These are phyloP conservation scores for Caenorhabditis sp. DNA, from an alignment of 2,888 invertebrate genomes.

Conservation along the genomic window DNA sequence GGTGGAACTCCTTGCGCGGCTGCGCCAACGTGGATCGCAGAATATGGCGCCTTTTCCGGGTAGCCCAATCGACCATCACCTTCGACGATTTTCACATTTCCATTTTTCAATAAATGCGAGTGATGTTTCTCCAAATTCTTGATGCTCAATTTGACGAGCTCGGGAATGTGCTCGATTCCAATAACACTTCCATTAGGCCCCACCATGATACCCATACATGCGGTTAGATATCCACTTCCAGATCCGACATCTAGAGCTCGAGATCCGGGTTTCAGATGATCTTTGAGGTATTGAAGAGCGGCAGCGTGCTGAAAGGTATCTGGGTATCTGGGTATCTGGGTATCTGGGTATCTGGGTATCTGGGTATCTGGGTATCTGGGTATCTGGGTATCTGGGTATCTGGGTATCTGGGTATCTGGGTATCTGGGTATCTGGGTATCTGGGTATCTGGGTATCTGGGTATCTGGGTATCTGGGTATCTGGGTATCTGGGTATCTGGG, in stretches of 20 bases:
- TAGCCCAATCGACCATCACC: constrained; percentile 90
- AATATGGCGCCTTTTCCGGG: constrained; percentile 81
- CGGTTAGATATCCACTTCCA: constrained; percentile 90
- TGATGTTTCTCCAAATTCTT: constrained; percentile 83
- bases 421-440: no score
- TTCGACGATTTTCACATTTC: constrained; percentile 74
- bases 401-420: no score
- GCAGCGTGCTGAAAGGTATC: constrained; percentile 81
- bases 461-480: no score
- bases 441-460: no score
- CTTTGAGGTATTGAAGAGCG: constrained; percentile 85
- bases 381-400: no score
- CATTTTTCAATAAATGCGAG: constrained; percentile 78
- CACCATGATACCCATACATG: constrained; percentile 85
- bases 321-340: not conserved
- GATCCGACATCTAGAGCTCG: constrained; percentile 89
- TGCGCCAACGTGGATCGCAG: constrained; percentile 82
- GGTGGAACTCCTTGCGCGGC: constrained; percentile 72
- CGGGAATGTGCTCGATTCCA: constrained; percentile 89
- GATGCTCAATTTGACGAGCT: constrained; percentile 81
- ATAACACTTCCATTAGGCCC: constrained; percentile 79
- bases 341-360: no score
- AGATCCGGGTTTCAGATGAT: constrained; percentile 79
- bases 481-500: no score
- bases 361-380: no score